phyloP scores from a whole-genome alignment of 2,797 vertebrate genomes.

The Paramormyrops hopkinsi region DNA sequence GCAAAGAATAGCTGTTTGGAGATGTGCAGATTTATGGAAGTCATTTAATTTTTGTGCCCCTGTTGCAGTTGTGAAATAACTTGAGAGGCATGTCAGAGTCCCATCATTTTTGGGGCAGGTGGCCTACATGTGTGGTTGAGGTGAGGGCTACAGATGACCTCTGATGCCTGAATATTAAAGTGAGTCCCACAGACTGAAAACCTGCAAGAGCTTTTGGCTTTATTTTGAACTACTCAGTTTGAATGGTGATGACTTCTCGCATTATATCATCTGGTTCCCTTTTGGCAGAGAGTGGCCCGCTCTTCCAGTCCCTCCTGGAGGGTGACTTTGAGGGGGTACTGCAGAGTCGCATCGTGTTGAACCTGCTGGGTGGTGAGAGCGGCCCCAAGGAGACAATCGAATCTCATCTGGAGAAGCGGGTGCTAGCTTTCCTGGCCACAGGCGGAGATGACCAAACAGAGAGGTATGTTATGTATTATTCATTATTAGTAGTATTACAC shows the following conservation, averaged over 20 bases:
- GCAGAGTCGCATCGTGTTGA: slow-evolving; percentile 56
- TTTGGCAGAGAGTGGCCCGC: slow-evolving; percentile 62
- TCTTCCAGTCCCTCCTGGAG: slow-evolving; percentile 69
- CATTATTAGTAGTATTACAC: background rate
- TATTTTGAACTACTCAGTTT: background rate
- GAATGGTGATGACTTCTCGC: background rate
- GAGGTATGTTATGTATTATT: slow-evolving; percentile 58
- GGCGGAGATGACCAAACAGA: slow-evolving; percentile 51
- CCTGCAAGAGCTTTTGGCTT: background rate
- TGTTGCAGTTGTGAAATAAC: background rate
- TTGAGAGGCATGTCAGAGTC: background rate
- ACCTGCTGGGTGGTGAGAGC: slow-evolving; percentile 60
- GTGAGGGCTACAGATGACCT: background rate
- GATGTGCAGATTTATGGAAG: background rate
- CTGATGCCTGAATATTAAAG: background rate
- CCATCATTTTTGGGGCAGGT: background rate
- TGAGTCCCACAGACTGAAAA: background rate
- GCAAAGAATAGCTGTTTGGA: background rate
- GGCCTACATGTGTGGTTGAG: background rate
- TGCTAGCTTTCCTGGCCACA: slow-evolving; percentile 66
- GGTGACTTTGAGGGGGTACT: slow-evolving; percentile 73
- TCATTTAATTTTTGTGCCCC: background rate
- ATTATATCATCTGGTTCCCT: background rate
- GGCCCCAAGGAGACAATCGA: slow-evolving; percentile 54
- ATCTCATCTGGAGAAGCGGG: slow-evolving; percentile 68